phyloP scores from a whole-genome alignment of 2,113 vertebrate species.

The Chinchilla lanigera region DNA sequence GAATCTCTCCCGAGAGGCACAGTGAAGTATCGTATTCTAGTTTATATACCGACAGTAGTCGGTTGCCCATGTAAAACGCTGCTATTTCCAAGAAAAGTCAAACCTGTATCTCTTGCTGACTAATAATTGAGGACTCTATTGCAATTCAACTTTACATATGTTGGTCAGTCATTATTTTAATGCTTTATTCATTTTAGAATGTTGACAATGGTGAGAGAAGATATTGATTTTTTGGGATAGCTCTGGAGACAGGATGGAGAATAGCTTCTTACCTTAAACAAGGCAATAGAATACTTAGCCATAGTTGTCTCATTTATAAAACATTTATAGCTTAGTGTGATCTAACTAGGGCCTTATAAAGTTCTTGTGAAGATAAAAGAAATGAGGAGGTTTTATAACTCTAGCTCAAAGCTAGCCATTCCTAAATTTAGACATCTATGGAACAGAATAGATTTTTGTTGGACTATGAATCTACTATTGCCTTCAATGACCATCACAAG shows the following conservation, averaged over 20 bases:
- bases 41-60: background rate
- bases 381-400: background rate
- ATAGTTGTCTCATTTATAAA: background rate
- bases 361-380: background rate
- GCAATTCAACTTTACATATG: background rate
- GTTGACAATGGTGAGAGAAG: background rate
- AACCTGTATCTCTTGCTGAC: background rate
- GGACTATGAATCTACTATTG: background rate
- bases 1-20: background rate
- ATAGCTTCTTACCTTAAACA: background rate
- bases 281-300: background rate
- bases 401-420: background rate
- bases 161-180: background rate
- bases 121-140: background rate
- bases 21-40: background rate
- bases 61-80: background rate
- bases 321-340: background rate
- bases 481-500: background rate
- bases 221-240: background rate
- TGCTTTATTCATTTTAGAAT: background rate
- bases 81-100: background rate
- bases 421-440: background rate
- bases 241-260: background rate
- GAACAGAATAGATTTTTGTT: background rate
- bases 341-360: background rate